Evolutionary conservation across 2,888 invertebrate genomes (phyloP).

Genomic region (Chrysolina americana): DNA sequence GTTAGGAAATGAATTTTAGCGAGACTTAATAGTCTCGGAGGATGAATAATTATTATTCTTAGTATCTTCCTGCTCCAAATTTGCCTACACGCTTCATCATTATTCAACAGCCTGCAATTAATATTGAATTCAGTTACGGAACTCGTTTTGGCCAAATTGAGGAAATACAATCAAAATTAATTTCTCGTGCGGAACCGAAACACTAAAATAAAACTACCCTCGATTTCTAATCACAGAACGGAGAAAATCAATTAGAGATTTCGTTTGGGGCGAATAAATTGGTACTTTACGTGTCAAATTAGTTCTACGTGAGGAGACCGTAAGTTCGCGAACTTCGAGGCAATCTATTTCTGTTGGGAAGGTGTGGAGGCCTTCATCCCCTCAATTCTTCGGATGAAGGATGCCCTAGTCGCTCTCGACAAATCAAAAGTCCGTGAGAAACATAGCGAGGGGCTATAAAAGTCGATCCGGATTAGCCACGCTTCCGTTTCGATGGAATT

Average conservation of each 20-base stretch:
- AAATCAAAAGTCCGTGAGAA: background rate
- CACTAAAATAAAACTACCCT: background rate
- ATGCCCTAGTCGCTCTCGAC: background rate
- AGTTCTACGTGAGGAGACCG: conserved; percentile 15
- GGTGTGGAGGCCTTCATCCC: conserved; percentile 5
- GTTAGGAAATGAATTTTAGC: background rate
- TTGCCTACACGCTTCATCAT: background rate
- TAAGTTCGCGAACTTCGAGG: conserved; percentile 8
- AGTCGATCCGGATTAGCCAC: background rate
- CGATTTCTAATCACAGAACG: conserved; percentile 14
- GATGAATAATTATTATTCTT: background rate
- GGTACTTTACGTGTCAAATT: conserved; percentile 10
- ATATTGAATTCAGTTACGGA: conserved; percentile 8
- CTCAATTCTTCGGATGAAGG: background rate
- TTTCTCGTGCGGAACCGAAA: background rate
- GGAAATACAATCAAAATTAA: background rate
- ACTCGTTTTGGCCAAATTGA: background rate
- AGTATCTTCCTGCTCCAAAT: background rate
- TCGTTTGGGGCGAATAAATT: conserved; percentile 15
- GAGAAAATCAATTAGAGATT: conserved; percentile 25
- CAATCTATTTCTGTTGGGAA: conserved; percentile 19
- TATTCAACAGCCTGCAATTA: background rate
- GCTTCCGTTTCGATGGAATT: background rate
- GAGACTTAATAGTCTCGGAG: background rate
- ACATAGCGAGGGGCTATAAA: background rate